Conservation (phyloP, 2,888 invertebrate species). For the Tineola bisselliella region DNA sequence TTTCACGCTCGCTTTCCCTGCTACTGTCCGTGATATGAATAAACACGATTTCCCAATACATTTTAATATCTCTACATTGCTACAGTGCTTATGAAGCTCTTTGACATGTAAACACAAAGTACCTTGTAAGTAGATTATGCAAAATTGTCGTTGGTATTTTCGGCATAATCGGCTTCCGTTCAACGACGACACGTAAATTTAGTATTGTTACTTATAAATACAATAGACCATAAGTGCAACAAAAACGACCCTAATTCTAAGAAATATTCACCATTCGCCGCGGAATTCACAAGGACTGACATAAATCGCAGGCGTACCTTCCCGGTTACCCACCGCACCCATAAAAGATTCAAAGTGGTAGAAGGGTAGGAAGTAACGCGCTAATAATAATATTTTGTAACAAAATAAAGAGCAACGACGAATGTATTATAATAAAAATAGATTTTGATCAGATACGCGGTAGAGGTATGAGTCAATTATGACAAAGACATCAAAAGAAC, state of each 20-base stretch:
- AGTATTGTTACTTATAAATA: neutral
- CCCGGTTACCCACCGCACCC: neutral
- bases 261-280: slow-evolving; percentile 28
- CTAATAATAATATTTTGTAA: neutral
- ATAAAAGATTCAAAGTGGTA: neutral
- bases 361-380: neutral
- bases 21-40: slow-evolving; percentile 9
- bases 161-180: slow-evolving; percentile 1
- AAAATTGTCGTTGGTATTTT: neutral
- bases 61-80: neutral
- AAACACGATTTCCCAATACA: slow-evolving; percentile 3
- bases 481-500: neutral
- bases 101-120: no score
- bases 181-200: neutral
- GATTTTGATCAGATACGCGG: no score
- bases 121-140: neutral
- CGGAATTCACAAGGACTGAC: slow-evolving; percentile 22
- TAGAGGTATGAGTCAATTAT: no score
- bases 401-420: neutral
- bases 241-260: slow-evolving; percentile 23
- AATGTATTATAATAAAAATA: neutral
- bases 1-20: slow-evolving; percentile 8
- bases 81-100: neutral
- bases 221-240: slow-evolving; percentile 12
- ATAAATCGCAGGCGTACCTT: slow-evolving; percentile 7